These are phyloP conservation scores for Agelastica alni DNA, from an alignment of 2,888 invertebrate species.

Conservation along the genomic window DNA sequence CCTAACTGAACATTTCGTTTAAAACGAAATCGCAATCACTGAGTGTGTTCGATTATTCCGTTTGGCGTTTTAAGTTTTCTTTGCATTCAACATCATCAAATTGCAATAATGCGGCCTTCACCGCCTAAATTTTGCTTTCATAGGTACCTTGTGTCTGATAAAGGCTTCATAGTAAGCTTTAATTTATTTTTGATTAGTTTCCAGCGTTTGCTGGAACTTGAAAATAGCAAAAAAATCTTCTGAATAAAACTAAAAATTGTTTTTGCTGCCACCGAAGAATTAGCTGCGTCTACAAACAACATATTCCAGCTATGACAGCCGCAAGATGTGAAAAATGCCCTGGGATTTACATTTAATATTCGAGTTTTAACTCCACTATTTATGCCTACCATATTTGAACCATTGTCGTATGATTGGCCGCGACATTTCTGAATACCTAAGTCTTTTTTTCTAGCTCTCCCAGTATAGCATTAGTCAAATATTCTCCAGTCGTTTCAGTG, in stretches of 20 bases:
- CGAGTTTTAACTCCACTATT: too few species aligned
- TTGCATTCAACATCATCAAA: conserved; percentile 25
- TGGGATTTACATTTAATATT: conserved; percentile 22
- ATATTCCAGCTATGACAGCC: conserved; percentile 27
- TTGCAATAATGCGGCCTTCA: conserved; percentile 24
- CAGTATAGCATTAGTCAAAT: too few species aligned
- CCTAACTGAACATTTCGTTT: too few species aligned
- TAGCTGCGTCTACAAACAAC: conserved; percentile 23
- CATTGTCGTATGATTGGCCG: conserved; percentile 36
- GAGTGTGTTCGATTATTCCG: conserved; percentile 15
- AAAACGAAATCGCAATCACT: conserved; percentile 14
- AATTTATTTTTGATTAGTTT: conserved; percentile 28
- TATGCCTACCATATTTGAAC: conserved; percentile 34
- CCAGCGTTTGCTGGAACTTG: too few species aligned
- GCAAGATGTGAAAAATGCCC: conserved; percentile 11
- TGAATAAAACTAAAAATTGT: conserved; percentile 26
- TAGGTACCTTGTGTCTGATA: conserved; percentile 24
- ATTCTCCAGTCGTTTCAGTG: too few species aligned
- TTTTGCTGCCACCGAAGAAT: conserved; percentile 18
- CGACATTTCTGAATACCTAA: conserved; percentile 25
- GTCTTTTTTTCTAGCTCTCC: neutral
- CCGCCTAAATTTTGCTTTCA: conserved; percentile 21
- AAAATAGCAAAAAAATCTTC: conserved; percentile 32
- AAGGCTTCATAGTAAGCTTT: conserved; percentile 32
- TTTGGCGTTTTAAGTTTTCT: conserved; percentile 22